Base-by-base conservation (phyloP, 2,888 invertebrate species). In the Brenthis daphne region DNA sequence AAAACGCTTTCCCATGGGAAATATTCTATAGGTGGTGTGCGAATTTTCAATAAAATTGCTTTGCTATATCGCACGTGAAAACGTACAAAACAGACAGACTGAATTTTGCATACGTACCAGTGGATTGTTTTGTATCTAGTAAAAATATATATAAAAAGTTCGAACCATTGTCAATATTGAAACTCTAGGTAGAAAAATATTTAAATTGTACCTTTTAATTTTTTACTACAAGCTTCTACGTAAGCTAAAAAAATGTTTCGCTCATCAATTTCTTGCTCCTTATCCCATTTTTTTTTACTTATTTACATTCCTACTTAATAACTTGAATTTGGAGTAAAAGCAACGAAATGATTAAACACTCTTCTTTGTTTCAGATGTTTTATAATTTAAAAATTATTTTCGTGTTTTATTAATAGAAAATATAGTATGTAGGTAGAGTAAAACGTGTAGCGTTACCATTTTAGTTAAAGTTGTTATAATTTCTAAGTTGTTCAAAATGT, bases 301-400 rank as follows among this genome's bases (percentile, higher is more conserved):
- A 57, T 51, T n/a, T n/a, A n/a, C 16, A 51, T 51, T 16, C 67
- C 69, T 69, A 54, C 53, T 57, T 63, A 63, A 69, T 53, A 69
- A 65, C 67, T 54, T 56, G 60, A 67, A 65, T 70, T 68, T 56
- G 51, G 54, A 61, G 64, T 53, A 60, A 69, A 72, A 70, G 66
- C 66, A 55, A 57, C 57, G 64, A 33, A 48, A 65, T 66, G 54
- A 70, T 66, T 72, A 68, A 72, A 72, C 64, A 67, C 66, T 54
- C 67, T 53, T 57, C 56, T 70, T 72, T 67, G 64, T 70, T 70
- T 61, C 12, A 64, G 66, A 68, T 70, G 61, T 71, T 58, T 69
- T 65, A 66, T 71, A 51, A 75, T 76, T 71, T 73, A 67, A 73
- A 64, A 64, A 70, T 70, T 70, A 64, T 16, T 67, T 70, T 65